phyloP scores from a whole-genome alignment of 2,797 vertebrate species.

The Hephaestus fuliginosus region DNA sequence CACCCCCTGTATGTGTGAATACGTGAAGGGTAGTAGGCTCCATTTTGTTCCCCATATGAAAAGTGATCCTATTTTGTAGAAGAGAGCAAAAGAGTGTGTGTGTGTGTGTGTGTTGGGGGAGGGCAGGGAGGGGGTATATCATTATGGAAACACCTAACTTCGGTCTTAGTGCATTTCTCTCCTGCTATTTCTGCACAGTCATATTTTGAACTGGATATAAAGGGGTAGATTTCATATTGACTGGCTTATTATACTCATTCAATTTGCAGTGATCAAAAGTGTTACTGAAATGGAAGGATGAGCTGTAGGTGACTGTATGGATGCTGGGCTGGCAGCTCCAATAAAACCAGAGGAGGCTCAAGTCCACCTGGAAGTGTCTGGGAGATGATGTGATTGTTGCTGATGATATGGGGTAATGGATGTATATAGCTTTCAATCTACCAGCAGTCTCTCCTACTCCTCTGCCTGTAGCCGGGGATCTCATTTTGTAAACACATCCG shows the following conservation, averaged over 20 bases:
- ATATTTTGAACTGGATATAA: constrained; percentile 76
- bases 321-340: constrained; percentile 65
- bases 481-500: constrained; percentile 65
- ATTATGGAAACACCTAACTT: constrained; percentile 75
- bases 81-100: constrained; percentile 54
- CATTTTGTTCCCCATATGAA: constrained; percentile 68
- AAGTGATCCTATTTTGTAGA: constrained; percentile 78
- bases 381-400: constrained; percentile 79
- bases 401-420: constrained; percentile 77
- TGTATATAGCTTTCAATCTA: constrained; percentile 70
- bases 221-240: constrained; percentile 83
- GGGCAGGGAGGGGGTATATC: constrained; percentile 51
- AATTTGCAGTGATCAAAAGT: constrained; percentile 84
- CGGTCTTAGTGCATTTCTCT: constrained; percentile 74
- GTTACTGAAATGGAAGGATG: constrained; percentile 77
- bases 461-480: constrained; percentile 49
- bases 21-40: constrained; percentile 20
- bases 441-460: constrained; percentile 50
- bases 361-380: constrained; percentile 73
- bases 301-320: constrained; percentile 65
- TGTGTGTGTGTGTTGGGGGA: not conserved
- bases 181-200: constrained; percentile 70
- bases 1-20: constrained; percentile 41
- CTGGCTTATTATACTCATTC: constrained; percentile 83
- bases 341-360: constrained; percentile 63